phyloP scores from a whole-genome alignment of 2,113 vertebrate genomes.

The Lipotes vexillifer region DNA sequence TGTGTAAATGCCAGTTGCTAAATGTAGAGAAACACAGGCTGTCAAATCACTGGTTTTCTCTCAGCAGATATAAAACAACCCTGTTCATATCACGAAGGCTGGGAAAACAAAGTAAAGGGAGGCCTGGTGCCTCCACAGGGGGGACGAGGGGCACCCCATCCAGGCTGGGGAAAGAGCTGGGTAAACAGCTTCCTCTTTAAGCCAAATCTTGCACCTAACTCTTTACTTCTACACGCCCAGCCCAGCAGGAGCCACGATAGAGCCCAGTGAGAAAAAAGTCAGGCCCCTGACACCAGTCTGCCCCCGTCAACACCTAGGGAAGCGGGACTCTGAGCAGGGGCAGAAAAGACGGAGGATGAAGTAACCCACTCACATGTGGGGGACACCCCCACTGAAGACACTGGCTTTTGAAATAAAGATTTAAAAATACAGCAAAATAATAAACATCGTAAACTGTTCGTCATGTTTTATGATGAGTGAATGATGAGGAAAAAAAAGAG shows the following conservation, averaged over 20 bases:
- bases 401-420: neutral
- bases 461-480: neutral
- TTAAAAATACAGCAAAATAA: neutral
- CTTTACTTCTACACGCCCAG: neutral
- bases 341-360: neutral
- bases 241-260: neutral
- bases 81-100: neutral
- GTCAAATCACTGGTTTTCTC: neutral
- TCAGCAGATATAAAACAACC: neutral
- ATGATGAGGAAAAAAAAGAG: neutral
- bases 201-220: neutral
- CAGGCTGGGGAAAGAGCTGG: neutral
- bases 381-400: neutral
- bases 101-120: neutral
- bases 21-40: constrained; percentile 54
- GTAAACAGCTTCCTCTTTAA: neutral
- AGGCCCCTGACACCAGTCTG: neutral
- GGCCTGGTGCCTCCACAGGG: neutral
- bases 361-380: neutral
- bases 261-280: neutral
- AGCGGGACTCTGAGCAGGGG: neutral
- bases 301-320: neutral
- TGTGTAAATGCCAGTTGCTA: constrained; percentile 21
- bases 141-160: neutral
- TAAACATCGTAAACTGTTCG: neutral